A percentile compares a stretch with the other conserved stretches of the same genome.
Conservation (phyloP, 2,113 vertebrate genomes). For the Piprites chloris region DNA sequence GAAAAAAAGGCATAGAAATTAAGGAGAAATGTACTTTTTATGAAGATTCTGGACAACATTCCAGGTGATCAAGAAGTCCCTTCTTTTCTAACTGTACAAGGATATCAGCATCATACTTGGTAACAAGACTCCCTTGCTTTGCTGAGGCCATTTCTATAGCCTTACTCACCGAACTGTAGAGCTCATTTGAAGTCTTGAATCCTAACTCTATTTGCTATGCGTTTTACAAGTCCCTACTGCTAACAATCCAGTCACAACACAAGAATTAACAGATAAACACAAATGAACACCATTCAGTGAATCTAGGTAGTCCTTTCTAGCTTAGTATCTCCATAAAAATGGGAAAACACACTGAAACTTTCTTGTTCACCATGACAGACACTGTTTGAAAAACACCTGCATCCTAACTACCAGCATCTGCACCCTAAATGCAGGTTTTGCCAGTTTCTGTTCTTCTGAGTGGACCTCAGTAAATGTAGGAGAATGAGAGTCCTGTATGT, state of each 20-base stretch:
- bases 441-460: background rate
- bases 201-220: background rate
- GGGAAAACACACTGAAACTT: background rate
- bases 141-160: background rate
- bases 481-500: background rate
- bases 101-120: background rate
- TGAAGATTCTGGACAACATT: background rate
- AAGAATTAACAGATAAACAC: background rate
- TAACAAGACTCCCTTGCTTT: background rate
- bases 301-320: background rate
- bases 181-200: background rate
- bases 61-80: background rate
- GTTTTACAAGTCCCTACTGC: background rate
- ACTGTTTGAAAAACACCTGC: background rate
- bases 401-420: background rate
- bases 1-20: background rate
- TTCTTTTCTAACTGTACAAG: background rate
- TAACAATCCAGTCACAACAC: background rate
- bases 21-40: background rate
- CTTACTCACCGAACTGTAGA: background rate
- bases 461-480: background rate
- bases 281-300: background rate
- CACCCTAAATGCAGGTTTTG: background rate
- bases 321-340: background rate
- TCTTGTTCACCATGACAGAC: background rate